phyloP scores from a whole-genome alignment of 2,797 vertebrate genomes.

The Emys orbicularis region DNA sequence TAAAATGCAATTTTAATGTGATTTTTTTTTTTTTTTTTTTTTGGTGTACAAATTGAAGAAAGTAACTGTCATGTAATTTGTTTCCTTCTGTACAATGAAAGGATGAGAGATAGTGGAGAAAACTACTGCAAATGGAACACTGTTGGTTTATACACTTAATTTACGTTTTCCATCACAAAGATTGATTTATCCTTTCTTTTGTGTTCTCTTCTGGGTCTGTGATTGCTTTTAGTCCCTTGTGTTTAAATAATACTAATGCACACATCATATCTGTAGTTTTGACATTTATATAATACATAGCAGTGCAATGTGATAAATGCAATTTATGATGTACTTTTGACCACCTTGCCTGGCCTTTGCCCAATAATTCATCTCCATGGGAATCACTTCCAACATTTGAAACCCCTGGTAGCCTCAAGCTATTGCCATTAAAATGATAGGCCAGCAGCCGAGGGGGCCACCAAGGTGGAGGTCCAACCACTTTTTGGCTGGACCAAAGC shows the following conservation, averaged over 20 bases:
- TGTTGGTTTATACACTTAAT: background rate
- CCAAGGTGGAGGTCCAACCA: too few relatives aligned
- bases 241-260: background rate
- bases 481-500: too few relatives aligned
- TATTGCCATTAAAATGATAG: background rate
- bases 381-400: background rate
- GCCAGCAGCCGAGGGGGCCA: too few relatives aligned
- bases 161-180: background rate
- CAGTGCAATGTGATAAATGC: background rate
- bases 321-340: background rate
- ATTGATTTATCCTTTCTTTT: background rate
- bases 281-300: background rate
- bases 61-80: conserved; percentile 4
- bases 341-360: background rate
- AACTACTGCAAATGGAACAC: background rate
- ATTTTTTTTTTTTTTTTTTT: background rate
- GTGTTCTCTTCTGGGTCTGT: too few relatives aligned
- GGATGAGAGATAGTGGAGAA: background rate
- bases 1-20: background rate
- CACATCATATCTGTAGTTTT: background rate
- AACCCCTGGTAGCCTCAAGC: background rate
- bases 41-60: background rate
- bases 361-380: background rate
- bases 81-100: background rate
- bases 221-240: background rate